Evolutionary conservation across 2,888 invertebrate species (phyloP), one percentile per base, ranked within the genome.

Genomic region (Drosophila histrio): DNA sequence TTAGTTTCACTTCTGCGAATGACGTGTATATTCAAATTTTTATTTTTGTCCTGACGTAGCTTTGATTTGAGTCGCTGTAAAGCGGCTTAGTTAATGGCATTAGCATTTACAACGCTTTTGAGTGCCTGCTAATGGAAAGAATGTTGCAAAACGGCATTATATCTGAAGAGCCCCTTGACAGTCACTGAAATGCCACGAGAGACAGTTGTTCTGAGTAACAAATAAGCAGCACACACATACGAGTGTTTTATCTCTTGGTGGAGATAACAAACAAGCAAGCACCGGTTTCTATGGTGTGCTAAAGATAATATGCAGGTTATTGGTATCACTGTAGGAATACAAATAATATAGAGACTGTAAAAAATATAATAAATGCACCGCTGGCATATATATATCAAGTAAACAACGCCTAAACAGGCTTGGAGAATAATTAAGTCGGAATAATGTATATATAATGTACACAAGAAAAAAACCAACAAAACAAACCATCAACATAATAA

Each of bases 61-160:
- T 6, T 11, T 22, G 38, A 50, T 54, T 30, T 44, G 34, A 19
- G 46, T 11, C 47, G 22, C 34, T 65, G 60, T 44, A 58, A 66
- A 59, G 60, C 53, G 49, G 70, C 70, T 76, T 76, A 76, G 39
- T 32, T 36, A 22, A 21, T 17, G 22, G 58, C 50, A 72, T 72
- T 65, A 76, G 65, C 72, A 76, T 76, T 72, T 65, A 58, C 52
- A 73, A 41, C 58, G 44, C 50, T 58, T 19, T 58, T 43, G 63
- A 72, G 68, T 58, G 63, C 19, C 53, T 22, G 11, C 62, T 73
- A 54, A 62, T 46, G 57, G 44, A 62, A 39, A 34, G 34, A 26
- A 44, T 34, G 28, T 15, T 44, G 21, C 49, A 30, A 17, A 17
- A 54, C 19, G 26, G 19, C 36, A 52, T 50, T 46, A 47, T 28